These are phyloP conservation scores for Clavelina lepadiformis DNA, from an alignment of 23 tunicate species.

Conservation along the genomic window DNA sequence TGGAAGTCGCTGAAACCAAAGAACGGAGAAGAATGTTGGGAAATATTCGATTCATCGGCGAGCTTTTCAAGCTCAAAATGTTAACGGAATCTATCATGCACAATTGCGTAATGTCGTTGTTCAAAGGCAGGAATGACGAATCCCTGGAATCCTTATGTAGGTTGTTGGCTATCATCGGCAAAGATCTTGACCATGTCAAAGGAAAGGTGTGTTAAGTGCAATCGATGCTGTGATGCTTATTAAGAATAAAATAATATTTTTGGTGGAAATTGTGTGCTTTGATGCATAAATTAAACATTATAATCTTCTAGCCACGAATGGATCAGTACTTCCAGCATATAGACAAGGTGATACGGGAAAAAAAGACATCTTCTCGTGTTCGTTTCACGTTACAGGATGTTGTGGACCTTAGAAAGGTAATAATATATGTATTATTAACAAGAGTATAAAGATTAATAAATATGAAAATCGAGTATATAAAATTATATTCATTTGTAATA, in stretches of 20 bases:
- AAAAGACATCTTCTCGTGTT: slow-evolving; percentile 68
- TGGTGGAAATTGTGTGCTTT: too few relatives aligned
- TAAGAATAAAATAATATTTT: too few relatives aligned
- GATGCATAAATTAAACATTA: too few relatives aligned
- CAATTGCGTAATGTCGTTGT: slow-evolving; percentile 70
- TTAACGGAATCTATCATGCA: slow-evolving; percentile 76
- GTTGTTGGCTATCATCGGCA: slow-evolving; percentile 66
- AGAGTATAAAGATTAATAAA: too few relatives aligned
- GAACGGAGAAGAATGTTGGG: slow-evolving; percentile 71
- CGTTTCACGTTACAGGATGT: slow-evolving; percentile 89
- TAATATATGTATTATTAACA: neutral
- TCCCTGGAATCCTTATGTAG: slow-evolving; percentile 68
- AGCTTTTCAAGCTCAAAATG: slow-evolving; percentile 79
- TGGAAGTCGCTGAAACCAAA: slow-evolving; percentile 28
- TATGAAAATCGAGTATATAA: too few relatives aligned
- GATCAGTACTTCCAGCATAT: slow-evolving; percentile 78
- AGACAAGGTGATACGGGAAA: slow-evolving; percentile 44
- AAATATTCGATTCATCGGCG: slow-evolving; percentile 92
- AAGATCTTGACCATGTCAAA: slow-evolving; percentile 66
- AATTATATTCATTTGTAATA: too few relatives aligned
- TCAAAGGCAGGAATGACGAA: slow-evolving; percentile 52
- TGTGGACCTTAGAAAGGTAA: slow-evolving; percentile 65
- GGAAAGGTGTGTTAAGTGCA: slow-evolving; percentile 59
- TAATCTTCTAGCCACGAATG: slow-evolving; percentile 42
- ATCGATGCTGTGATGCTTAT: too few relatives aligned